Evolutionary conservation across 2,888 invertebrate species (phyloP).

Genomic region (Oscheius onirici): DNA sequence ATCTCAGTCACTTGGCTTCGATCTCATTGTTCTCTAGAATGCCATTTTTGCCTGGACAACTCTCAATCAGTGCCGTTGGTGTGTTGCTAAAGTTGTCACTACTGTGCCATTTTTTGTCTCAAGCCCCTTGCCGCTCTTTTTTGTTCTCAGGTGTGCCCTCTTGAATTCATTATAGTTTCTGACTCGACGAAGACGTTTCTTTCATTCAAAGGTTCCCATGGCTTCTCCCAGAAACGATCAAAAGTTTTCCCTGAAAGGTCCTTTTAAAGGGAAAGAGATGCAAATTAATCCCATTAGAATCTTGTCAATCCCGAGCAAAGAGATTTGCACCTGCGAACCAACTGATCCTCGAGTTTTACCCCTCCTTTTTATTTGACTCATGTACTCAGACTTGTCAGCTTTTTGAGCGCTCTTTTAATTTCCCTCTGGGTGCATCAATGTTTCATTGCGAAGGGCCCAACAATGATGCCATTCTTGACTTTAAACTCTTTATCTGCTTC

Average conservation of each 20-base stretch:
- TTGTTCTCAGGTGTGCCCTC: background rate
- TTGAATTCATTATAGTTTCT: no score
- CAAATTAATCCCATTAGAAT: background rate
- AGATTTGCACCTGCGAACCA: background rate
- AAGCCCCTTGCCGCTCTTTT: background rate
- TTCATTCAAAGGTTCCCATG: constrained; percentile 21
- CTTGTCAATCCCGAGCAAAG: background rate
- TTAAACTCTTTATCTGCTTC: constrained; percentile 21
- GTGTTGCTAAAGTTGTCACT: no score
- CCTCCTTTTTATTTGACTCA: constrained; percentile 1
- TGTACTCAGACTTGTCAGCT: constrained; percentile 10
- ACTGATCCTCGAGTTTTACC: background rate
- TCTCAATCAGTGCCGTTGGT: no score
- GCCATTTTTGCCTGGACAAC: no score
- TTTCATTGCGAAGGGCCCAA: constrained; percentile 17
- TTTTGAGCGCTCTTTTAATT: constrained; percentile 30
- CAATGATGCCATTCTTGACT: constrained; percentile 27
- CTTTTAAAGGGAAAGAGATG: background rate
- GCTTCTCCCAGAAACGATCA: background rate
- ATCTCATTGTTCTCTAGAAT: no score
- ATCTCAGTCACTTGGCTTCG: no score
- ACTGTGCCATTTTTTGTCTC: no score
- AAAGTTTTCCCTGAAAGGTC: background rate
- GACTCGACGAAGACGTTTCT: no score
- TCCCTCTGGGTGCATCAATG: constrained; percentile 32